Base-by-base conservation (phyloP, 2,888 invertebrate genomes). In the Pseudanteris insignis region DNA sequence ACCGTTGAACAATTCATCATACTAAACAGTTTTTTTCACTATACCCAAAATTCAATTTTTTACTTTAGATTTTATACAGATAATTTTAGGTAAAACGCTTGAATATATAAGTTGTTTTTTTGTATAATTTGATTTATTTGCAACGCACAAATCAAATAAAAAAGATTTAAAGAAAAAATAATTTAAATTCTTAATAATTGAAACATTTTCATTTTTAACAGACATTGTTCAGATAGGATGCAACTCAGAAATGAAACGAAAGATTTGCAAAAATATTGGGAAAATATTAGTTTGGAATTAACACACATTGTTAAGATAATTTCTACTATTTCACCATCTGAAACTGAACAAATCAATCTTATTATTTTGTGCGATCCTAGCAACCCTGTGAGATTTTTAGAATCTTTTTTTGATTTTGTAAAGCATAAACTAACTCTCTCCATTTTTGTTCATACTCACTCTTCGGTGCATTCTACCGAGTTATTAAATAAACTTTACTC, bases 341-440 rank as follows among this genome's bases (percentile, higher is more conserved):
- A 13, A 7, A 38, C 14, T n/a, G 29, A 9, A 2, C 15, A 26
- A 10, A 11, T 28, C 5, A 32, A 7, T 4, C 7, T 33, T 2
- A 41, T 50, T 6, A 28, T 51, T 36, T 12, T 77, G 54, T 80
- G 80, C 34, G 75, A 81, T 63, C 78, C 80, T 1, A 61, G 67
- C 33, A 54, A 76, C 63, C 79, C 79, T 9, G 69, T 77, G 4
- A 69, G 69, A 34, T 79, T 75, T 33, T 36, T 81, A 9, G 71
- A 73, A 53, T 28, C 65, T 10, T 63, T 81, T 10, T 61, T 77
- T 4, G 50, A 43, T n/a, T 44, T 76, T 8, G 57, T 74, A n/a
- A 64, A 67, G 13, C 29, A 64, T 9, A 60, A 64, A n/a, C 53
- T 75, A 11, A 65, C 41, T 10, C 14, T 74, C 10, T 57, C 41